These are phyloP conservation scores for Paraescarpia echinospica DNA, from an alignment of 1,140 invertebrate species.

Conservation along the genomic window DNA sequence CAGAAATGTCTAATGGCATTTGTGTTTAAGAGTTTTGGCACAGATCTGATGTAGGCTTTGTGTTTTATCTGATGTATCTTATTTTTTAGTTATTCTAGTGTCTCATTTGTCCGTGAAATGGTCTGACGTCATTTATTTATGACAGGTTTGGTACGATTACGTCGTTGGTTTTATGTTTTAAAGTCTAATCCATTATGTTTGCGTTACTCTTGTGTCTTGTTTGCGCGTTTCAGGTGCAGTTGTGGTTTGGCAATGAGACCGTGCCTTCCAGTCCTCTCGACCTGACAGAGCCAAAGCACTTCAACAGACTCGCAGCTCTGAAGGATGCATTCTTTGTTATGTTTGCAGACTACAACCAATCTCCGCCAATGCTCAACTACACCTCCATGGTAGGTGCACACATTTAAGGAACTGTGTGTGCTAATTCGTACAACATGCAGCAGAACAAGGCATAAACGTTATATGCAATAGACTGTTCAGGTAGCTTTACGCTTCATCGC, in stretches of 20 bases:
- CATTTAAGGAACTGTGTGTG: not conserved
- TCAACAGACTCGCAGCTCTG: conserved; percentile 41
- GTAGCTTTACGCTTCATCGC: no score
- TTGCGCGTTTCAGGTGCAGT: conserved; percentile 39
- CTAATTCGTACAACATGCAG: not conserved
- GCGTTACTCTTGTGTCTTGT: no score
- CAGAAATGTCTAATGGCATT: no score
- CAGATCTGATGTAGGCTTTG: no score
- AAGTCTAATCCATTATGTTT: no score
- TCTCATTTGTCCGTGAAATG: no score
- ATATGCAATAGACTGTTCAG: not conserved
- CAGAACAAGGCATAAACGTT: not conserved
- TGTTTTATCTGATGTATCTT: no score
- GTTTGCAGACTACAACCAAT: conserved; percentile 47
- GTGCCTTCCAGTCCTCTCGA: conserved; percentile 19
- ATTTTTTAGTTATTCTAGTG: no score
- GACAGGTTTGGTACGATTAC: no score
- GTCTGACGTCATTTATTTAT: no score
- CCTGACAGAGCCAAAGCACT: conserved; percentile 29
- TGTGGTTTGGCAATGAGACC: conserved; percentile 47
- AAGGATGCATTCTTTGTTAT: conserved; percentile 52
- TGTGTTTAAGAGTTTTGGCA: no score
- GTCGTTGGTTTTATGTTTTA: no score
- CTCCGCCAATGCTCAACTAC: conserved; percentile 49
- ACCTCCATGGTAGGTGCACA: conserved; percentile 44